A percentile compares a stretch with the other conserved stretches of the same genome.
phyloP scores from a whole-genome alignment of 35 echinoderm and acorn worm genomes.

The Heliocidaris tuberculata region DNA sequence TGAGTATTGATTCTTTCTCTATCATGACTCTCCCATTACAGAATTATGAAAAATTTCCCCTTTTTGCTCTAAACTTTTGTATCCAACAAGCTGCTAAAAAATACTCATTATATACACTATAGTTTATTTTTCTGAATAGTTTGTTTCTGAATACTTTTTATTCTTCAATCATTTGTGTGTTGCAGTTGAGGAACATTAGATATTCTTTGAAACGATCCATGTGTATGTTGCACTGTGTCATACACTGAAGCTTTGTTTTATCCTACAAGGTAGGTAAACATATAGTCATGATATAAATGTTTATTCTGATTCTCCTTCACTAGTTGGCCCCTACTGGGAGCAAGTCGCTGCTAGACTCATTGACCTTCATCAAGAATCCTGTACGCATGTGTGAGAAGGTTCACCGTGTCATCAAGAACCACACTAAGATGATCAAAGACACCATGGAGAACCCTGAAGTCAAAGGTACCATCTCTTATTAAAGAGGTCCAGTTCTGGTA shows the following conservation, averaged over 20 bases:
- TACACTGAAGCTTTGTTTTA: too few species aligned
- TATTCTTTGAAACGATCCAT: too few species aligned
- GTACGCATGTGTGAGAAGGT: constrained; percentile 84
- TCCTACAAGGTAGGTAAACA: too few species aligned
- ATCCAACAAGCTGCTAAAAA: too few species aligned
- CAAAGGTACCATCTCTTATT: constrained; percentile 49
- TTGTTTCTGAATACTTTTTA: not conserved
- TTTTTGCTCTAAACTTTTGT: too few species aligned
- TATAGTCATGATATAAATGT: not conserved
- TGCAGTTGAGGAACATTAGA: too few species aligned
- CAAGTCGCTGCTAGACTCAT: constrained; percentile 77
- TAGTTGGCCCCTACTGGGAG: constrained; percentile 81
- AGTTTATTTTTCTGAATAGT: not conserved
- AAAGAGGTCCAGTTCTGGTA: not conserved
- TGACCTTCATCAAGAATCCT: constrained; percentile 83
- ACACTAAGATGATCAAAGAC: constrained; percentile 70
- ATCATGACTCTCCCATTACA: too few species aligned
- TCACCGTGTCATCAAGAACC: constrained; percentile 65
- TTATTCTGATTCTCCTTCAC: not conserved
- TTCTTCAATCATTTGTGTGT: too few species aligned
- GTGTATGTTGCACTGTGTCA: too few species aligned
- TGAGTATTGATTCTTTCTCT: too few species aligned
- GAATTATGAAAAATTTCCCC: too few species aligned
- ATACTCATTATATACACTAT: not conserved
- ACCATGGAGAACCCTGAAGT: constrained; percentile 62